A percentile compares a stretch with the other conserved stretches of the same genome.
Evolutionary conservation across 2,888 invertebrate species (phyloP).

Genomic region (Steinernema scapterisci): DNA sequence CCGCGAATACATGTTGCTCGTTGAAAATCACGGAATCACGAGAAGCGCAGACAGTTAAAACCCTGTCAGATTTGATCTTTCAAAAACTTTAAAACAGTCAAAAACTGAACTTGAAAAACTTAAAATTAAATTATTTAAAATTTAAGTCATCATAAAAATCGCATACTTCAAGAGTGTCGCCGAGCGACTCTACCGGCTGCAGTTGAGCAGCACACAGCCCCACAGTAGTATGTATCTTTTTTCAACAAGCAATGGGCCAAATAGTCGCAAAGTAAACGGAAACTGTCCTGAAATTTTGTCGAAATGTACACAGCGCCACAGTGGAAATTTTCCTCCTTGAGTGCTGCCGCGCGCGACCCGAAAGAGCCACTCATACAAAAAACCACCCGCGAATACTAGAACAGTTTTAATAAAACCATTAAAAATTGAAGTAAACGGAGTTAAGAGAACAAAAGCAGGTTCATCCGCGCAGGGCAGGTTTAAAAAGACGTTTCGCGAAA

Average conservation of each 20-base stretch:
- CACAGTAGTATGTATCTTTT: conserved; percentile 18
- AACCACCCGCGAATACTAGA: background rate
- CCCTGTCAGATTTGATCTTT: no score
- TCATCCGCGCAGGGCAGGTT: background rate
- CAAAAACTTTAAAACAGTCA: no score
- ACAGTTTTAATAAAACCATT: background rate
- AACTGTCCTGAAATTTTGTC: conserved; percentile 27
- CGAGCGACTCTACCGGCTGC: no score
- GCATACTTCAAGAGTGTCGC: no score
- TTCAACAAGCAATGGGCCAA: conserved; percentile 5
- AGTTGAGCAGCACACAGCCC: background rate
- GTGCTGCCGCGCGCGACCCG: background rate
- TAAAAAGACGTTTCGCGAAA: background rate
- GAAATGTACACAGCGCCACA: conserved; percentile 22
- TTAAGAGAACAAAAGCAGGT: background rate
- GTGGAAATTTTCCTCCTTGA: background rate
- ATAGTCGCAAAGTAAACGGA: conserved; percentile 32
- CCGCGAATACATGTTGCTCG: no score
- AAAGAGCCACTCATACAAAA: background rate
- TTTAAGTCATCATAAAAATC: no score
- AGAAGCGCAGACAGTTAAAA: no score
- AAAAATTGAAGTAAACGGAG: background rate
- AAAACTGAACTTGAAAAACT: no score
- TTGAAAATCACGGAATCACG: no score
- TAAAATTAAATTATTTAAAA: no score